Conservation (phyloP, 2,113 vertebrate species). For the Eudorcas thomsonii region DNA sequence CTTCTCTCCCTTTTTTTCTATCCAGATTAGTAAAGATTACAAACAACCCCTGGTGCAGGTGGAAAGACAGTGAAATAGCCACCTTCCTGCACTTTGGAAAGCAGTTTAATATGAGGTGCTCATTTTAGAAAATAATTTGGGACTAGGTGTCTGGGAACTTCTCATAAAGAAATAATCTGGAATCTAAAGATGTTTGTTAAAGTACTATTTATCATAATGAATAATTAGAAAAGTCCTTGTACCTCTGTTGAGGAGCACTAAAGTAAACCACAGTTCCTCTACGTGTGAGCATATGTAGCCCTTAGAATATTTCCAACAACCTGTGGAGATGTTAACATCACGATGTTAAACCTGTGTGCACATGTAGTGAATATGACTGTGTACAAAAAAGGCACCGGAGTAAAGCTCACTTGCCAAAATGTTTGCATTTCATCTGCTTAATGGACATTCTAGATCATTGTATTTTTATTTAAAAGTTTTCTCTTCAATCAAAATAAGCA, state of each 20-base stretch:
- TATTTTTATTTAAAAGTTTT: not conserved
- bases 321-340: not conserved
- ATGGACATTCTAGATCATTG: not conserved
- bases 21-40: not conserved
- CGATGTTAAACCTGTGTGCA: not conserved
- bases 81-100: not conserved
- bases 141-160: not conserved
- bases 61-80: not conserved
- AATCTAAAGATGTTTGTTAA: conserved; percentile 14
- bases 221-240: not conserved
- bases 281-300: not conserved
- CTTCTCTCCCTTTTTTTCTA: not conserved
- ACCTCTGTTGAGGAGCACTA: not conserved
- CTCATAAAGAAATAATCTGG: not conserved
- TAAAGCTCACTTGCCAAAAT: not conserved
- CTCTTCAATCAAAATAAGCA: not conserved
- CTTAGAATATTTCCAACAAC: not conserved
- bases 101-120: not conserved
- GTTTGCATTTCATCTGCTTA: not conserved
- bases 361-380: fast-evolving
- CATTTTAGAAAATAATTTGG: not conserved
- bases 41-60: not conserved
- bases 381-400: not conserved
- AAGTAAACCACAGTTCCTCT: not conserved
- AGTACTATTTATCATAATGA: not conserved